Percentiles rank a stretch among this genome's conserved stretches.
Conservation (phyloP, 2,113 vertebrate genomes). For the Dipodomys merriami region DNA sequence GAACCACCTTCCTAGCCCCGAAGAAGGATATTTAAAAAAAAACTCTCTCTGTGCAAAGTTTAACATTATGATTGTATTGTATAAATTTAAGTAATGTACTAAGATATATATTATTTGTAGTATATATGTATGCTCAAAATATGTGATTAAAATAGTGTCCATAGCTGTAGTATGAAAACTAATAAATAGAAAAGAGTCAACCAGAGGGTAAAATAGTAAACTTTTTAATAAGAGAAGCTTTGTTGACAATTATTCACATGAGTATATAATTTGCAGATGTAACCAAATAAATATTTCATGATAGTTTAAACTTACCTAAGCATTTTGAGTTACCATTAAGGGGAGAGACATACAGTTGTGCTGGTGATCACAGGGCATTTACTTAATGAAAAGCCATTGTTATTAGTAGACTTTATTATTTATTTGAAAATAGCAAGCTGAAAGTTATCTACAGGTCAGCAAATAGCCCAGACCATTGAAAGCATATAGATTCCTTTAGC, state of each 20-base stretch:
- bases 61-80: background rate
- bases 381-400: slow-evolving; percentile 72
- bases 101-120: background rate
- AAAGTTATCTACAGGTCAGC: slow-evolving; percentile 68
- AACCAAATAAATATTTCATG: slow-evolving; percentile 73
- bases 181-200: background rate
- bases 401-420: slow-evolving; percentile 66
- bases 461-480: slow-evolving; percentile 74
- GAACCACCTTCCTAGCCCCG: too few relatives aligned
- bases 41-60: background rate
- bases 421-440: slow-evolving; percentile 70
- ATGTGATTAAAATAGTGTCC: background rate
- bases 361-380: slow-evolving; percentile 50
- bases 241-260: slow-evolving; percentile 24
- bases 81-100: background rate
- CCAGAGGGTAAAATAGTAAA: background rate
- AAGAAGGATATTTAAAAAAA: too few relatives aligned
- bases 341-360: slow-evolving; percentile 36
- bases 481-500: slow-evolving; percentile 45
- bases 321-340: slow-evolving; percentile 69
- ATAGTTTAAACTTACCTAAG: slow-evolving; percentile 68
- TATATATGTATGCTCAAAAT: background rate
- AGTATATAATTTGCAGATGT: slow-evolving; percentile 55
- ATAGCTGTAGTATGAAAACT: background rate
- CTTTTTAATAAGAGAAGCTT: background rate